Conservation (phyloP, 1,140 invertebrate genomes). For the Drosophila miranda region DNA sequence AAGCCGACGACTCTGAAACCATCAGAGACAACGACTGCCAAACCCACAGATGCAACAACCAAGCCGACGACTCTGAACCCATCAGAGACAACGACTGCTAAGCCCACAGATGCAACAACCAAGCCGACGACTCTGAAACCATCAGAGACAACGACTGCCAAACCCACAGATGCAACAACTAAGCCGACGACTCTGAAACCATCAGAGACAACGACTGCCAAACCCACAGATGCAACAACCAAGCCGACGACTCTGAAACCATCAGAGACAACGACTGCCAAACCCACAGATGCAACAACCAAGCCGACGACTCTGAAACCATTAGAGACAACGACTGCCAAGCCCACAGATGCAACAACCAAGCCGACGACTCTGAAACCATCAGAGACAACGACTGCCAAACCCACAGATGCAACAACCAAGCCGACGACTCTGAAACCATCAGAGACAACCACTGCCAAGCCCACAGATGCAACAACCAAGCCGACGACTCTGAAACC, state of each 20-base stretch:
- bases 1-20: background rate
- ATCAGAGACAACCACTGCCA: no score
- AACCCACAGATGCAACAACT: slow-evolving; percentile 5
- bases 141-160: slow-evolving; percentile 1
- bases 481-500: no score
- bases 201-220: background rate
- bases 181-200: background rate
- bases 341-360: background rate
- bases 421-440: no score
- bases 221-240: background rate
- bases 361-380: background rate
- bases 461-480: no score
- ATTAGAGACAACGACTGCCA: no score
- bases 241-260: slow-evolving; percentile 1
- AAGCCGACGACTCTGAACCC: background rate
- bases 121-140: slow-evolving; percentile 1
- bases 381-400: background rate
- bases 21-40: background rate
- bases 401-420: no score
- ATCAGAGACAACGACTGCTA: background rate
- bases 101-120: background rate
- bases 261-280: slow-evolving; percentile 2
- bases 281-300: no score
- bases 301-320: background rate
- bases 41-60: background rate